Conservation (phyloP, 2,113 vertebrate genomes). For the Gadus chalcogrammus region DNA sequence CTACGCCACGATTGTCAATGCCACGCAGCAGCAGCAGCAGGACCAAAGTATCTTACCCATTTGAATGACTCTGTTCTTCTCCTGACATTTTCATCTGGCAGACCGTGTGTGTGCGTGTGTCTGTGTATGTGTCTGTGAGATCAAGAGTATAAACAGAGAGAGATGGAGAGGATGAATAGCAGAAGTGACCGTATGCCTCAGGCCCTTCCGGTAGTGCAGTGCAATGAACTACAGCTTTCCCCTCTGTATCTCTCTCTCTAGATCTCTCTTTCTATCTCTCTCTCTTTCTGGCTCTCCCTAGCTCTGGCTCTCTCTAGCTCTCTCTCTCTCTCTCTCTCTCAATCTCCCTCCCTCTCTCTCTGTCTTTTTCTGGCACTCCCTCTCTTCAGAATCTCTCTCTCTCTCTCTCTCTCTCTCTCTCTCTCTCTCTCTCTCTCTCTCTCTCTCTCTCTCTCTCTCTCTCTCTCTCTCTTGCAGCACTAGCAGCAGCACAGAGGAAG, state of each 20-base stretch:
- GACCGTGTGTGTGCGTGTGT: constrained; percentile 22
- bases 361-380: no score
- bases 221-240: constrained; percentile 28
- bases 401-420: not conserved
- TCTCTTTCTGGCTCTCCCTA: not conserved
- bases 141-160: constrained; percentile 5
- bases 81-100: constrained; percentile 77
- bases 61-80: constrained; percentile 65
- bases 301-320: not conserved
- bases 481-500: constrained; percentile 43
- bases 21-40: constrained; percentile 3
- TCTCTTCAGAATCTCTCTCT: no score
- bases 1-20: not conserved
- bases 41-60: constrained; percentile 64
- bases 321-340: not conserved
- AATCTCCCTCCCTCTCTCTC: not conserved
- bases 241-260: constrained; percentile 1
- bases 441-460: not conserved
- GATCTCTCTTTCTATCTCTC: not conserved
- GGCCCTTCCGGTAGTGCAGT: constrained; percentile 51
- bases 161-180: constrained; percentile 23
- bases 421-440: not conserved
- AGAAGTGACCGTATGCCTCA: constrained; percentile 37
- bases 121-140: constrained; percentile 19
- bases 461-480: constrained; percentile 16